Percentiles rank a stretch among this genome's conserved stretches.
Evolutionary conservation across 2,888 invertebrate genomes (phyloP).

Genomic region (Drosophila ezoana): DNA sequence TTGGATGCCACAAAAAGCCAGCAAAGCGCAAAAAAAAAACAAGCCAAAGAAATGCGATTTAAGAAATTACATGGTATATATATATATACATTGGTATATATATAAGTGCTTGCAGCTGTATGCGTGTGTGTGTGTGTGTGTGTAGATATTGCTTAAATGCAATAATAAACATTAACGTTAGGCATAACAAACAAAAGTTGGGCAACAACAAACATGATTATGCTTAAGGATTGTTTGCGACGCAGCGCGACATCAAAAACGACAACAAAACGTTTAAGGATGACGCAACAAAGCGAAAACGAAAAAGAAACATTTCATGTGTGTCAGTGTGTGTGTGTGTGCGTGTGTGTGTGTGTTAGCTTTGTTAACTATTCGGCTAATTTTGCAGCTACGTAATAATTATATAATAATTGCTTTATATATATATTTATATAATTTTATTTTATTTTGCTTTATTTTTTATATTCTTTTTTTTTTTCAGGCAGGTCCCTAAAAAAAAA

Average conservation of each 20-base stretch:
- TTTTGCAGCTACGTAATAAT: slow-evolving; percentile 49
- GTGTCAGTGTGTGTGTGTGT: slow-evolving; percentile 7
- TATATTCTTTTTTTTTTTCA: slow-evolving; percentile 22
- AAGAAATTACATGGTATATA: background rate
- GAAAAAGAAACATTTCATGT: slow-evolving; percentile 14
- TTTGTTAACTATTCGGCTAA: slow-evolving; percentile 51
- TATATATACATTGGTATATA: slow-evolving; percentile 11
- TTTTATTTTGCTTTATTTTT: background rate
- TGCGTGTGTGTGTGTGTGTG: slow-evolving; percentile 15
- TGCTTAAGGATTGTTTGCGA: slow-evolving; percentile 8
- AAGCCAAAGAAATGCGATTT: slow-evolving; percentile 13
- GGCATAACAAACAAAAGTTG: slow-evolving; percentile 53
- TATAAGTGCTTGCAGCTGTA: slow-evolving; percentile 19
- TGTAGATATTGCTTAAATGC: slow-evolving; percentile 36
- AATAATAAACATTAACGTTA: slow-evolving; percentile 47
- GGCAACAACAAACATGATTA: slow-evolving; percentile 46
- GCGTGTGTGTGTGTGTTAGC: slow-evolving; percentile 8
- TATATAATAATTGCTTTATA: slow-evolving; percentile 17
- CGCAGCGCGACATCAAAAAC: slow-evolving; percentile 27
- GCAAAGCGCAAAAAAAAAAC: background rate
- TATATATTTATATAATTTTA: slow-evolving; percentile 9
- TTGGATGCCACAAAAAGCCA: background rate
- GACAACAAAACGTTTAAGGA: slow-evolving; percentile 48
- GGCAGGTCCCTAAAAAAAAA: slow-evolving; percentile 30
- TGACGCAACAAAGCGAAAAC: slow-evolving; percentile 42